Evolutionary conservation across 2,113 vertebrate species (phyloP).

Genomic region (Pterocles gutturalis): DNA sequence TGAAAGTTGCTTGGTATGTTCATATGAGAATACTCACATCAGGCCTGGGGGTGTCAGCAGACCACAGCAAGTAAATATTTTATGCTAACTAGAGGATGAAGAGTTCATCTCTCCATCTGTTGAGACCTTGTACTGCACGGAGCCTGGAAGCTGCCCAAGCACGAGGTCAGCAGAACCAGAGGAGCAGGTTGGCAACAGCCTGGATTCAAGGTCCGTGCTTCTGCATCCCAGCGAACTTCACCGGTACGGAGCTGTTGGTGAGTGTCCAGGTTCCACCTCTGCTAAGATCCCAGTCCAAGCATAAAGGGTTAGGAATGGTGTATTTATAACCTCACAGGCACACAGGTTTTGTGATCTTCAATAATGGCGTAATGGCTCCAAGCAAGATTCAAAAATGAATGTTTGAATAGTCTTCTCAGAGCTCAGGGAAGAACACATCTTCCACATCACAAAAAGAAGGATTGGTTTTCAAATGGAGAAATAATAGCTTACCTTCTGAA

Average conservation of each 20-base stretch:
- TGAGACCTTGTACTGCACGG: not conserved
- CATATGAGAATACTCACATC: not conserved
- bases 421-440: not conserved
- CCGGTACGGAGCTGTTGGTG: accelerated
- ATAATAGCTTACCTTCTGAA: not conserved
- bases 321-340: not conserved
- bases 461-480: not conserved
- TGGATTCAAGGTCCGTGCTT: not conserved
- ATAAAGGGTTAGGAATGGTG: not conserved
- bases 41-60: accelerated
- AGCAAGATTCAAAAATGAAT: not conserved
- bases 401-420: not conserved
- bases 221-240: not conserved
- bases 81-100: not conserved
- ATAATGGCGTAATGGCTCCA: not conserved
- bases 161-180: not conserved
- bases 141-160: not conserved
- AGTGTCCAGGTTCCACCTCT: not conserved
- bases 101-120: not conserved
- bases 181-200: not conserved
- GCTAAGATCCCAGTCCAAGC: not conserved
- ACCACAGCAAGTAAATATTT: not conserved
- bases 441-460: not conserved
- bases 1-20: not conserved
- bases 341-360: not conserved